Evolutionary conservation across 1,140 invertebrate genomes (phyloP), one percentile per base, ranked within the genome.

Genomic region (Scaptomyza montana): DNA sequence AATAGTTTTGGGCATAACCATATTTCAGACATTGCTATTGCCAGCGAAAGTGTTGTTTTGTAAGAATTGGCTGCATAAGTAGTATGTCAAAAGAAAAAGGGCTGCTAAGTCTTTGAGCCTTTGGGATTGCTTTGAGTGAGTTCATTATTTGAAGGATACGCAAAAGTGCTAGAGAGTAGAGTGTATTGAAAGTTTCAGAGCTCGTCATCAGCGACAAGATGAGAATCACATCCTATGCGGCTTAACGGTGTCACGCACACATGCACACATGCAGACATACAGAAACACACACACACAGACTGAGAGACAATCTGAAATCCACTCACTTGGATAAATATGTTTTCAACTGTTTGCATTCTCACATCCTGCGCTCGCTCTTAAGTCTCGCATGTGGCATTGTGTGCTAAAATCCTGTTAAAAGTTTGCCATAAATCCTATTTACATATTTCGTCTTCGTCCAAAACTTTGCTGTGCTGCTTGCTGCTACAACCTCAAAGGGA

Each of bases 371-470:
- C 53, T 46, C 30, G 6, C 33, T 33, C 13, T 60, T 21, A 36
- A 16, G 54, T 57, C 39, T 63, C 55, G 55, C 12, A n/a, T 65
- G 54, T 45, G 61, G 61, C 53, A 74, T 47, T 63, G 63, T 77
- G 62, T 71, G 78, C 56, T 60, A 69, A 84, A 79, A 84, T 86
- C 75, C 77, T 78, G 78, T 86, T 87, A 87, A 86, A 86, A 86
- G 61, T 86, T 86, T 86, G 72, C 75, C 81, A 86, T 87, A 86
- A 86, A 87, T 86, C 82, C 78, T 76, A 85, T 85, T 85, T 85
- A 80, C 80, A 85, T 85, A 85, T 85, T 84, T 85, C 74, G 66
- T 84, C 80, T 72, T 67, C 50, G 30, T 61, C 13, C 56, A 59
- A 16, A 61, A 36, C 49, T 51, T 46, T 25, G 21, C 21, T 25